A percentile compares a stretch with the other conserved stretches of the same genome.
phyloP scores from a whole-genome alignment of 53 echinoderm and acorn worm genomes.

The Actinopyga echinites region DNA sequence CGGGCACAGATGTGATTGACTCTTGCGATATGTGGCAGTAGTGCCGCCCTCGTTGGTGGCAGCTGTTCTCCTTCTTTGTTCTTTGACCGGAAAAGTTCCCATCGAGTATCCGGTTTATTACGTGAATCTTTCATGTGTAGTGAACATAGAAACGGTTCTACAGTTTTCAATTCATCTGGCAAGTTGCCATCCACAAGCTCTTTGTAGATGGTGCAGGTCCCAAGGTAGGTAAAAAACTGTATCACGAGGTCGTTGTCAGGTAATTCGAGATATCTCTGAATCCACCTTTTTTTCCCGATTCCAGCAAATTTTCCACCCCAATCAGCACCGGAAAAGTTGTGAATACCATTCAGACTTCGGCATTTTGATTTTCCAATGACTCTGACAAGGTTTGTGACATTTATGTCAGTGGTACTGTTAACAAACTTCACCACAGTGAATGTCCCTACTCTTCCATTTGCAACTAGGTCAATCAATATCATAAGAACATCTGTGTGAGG shows the following conservation, averaged over 20 bases:
- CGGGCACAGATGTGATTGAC: background rate
- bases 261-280: background rate
- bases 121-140: background rate
- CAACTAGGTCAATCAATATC: conserved; percentile 2
- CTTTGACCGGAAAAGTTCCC: conserved; percentile 36
- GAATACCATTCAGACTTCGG: conserved; percentile 23
- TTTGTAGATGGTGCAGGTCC: background rate
- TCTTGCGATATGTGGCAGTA: conserved; percentile 47
- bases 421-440: background rate
- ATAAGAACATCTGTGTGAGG: conserved; percentile 2
- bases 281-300: background rate
- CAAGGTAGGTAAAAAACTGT: background rate
- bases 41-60: conserved; percentile 30
- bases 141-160: background rate
- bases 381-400: background rate
- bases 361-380: too few relatives aligned
- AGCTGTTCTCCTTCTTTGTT: conserved; percentile 30
- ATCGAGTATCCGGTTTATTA: background rate
- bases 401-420: background rate
- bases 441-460: background rate
- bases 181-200: background rate
- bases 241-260: background rate
- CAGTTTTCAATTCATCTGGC: background rate
- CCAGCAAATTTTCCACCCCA: conserved; percentile 51
- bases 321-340: conserved; percentile 34